Evolutionary conservation across 1,140 invertebrate genomes (phyloP), one percentile per base, ranked within the genome.

Genomic region (Hormaphis cornu): DNA sequence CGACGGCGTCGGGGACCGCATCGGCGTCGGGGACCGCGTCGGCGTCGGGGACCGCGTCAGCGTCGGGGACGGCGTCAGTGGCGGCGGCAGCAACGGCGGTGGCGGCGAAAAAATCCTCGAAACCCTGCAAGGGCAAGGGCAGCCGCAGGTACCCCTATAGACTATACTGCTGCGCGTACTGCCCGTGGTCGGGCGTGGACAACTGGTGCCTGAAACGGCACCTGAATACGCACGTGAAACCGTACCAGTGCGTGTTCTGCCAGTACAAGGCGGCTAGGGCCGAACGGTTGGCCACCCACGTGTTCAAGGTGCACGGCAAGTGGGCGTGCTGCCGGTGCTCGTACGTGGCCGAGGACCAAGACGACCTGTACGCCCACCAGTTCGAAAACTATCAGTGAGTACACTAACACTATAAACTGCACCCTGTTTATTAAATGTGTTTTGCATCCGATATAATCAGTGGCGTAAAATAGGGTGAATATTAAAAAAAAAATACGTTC

Each of bases 201-300:
- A 93, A 93, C 75, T 95, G 91, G 92, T 93, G 91, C 73, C 79
- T 94, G 58, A 93, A 94, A 78, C 82, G 91, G 9, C 92, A 95
- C 77, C 81, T 94, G 58, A 94, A 94, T 79, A 94, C 91, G 18
- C 92, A 95, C 78, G 83, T 93, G 74, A 94, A 93, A 78, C 91
- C 91, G 18, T 94, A 90, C 76, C 86, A 88, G 12, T 95, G 92
- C 78, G 85, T 86, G 52, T 81, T 94, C 14, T 95, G 92, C 78
- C 91, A 94, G 75, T 95, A 93, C 79, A 93, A 93, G 81, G 91
- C 91, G 48, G 91, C 90, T 14, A 82, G 91, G 46, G 87, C 90
- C 22, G 90, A 93, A 77, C 82, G 91, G 58, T 81, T 94, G 9
- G 86, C 91, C 30, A 93, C 90, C 3, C 92, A 95, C 78, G 89